A percentile compares a stretch with the other conserved stretches of the same genome.
Evolutionary conservation across 2,888 invertebrate species (phyloP).

Genomic region (Dysmachus trigonus): DNA sequence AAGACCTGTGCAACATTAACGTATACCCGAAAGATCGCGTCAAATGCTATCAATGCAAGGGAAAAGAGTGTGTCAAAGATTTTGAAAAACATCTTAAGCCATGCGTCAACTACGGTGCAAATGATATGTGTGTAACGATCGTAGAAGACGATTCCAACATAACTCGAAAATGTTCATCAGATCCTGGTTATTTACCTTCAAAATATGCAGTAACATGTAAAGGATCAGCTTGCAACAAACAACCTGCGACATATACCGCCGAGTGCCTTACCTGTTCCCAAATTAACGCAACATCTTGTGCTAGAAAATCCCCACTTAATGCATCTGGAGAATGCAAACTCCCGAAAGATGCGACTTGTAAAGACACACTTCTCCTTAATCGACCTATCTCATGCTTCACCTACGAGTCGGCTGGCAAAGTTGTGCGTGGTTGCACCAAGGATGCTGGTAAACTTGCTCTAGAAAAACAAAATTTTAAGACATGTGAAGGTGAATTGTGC

Average conservation of each 20-base stretch:
- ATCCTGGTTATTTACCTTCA: neutral
- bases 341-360: neutral
- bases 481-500: slow-evolving; percentile 54
- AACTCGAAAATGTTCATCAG: slow-evolving; percentile 37
- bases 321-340: neutral
- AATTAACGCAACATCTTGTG: neutral
- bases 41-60: slow-evolving; percentile 42
- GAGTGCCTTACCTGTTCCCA: neutral
- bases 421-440: slow-evolving; percentile 57
- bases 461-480: slow-evolving; percentile 46
- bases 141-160: slow-evolving; percentile 38
- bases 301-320: neutral
- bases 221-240: neutral
- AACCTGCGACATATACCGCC: neutral
- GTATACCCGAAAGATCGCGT: slow-evolving; percentile 52
- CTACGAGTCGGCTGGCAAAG: slow-evolving; percentile 53
- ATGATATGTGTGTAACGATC: slow-evolving; percentile 35
- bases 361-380: neutral
- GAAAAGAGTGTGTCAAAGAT: slow-evolving; percentile 19
- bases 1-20: slow-evolving; percentile 57
- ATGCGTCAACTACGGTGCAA: slow-evolving; percentile 5
- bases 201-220: neutral
- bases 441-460: slow-evolving; percentile 56
- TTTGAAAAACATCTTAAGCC: neutral
- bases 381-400: slow-evolving; percentile 52